These are phyloP conservation scores for Smithornis capensis DNA, from an alignment of 2,113 vertebrate species.

Conservation along the genomic window DNA sequence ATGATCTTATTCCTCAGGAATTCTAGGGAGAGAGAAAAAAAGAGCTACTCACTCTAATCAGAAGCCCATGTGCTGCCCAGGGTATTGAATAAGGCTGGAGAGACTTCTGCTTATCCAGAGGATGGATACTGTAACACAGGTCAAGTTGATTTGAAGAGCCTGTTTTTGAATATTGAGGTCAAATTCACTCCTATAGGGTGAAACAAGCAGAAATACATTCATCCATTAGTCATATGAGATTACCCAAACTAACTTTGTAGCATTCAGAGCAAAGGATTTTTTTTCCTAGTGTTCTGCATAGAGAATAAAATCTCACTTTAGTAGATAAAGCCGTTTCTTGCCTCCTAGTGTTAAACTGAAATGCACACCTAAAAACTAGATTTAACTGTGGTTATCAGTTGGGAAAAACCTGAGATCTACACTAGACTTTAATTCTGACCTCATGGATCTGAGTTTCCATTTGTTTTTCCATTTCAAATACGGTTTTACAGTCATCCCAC, in stretches of 20 bases:
- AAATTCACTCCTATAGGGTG: not conserved
- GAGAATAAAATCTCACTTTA: not conserved
- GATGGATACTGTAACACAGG: not conserved
- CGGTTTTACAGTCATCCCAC: not conserved
- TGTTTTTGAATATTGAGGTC: not conserved
- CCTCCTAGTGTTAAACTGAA: not conserved
- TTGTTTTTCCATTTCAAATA: not conserved
- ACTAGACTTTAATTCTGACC: not conserved
- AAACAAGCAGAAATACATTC: not conserved
- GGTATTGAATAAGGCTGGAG: not conserved
- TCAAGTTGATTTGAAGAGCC: not conserved
- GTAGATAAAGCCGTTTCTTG: not conserved
- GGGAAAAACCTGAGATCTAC: not conserved
- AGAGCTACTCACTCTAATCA: not conserved
- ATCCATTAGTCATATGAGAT: not conserved
- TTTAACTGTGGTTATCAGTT: not conserved
- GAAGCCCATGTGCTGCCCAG: not conserved
- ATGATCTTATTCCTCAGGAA: conserved; percentile 31
- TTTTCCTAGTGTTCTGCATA: not conserved
- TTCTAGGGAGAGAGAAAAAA: not conserved
- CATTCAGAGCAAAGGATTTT: not conserved
- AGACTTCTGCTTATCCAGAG: not conserved
- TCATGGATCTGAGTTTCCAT: not conserved
- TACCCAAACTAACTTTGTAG: not conserved
- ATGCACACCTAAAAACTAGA: not conserved